Base-by-base conservation (phyloP, 2,113 vertebrate genomes). In the Scalopus aquaticus region DNA sequence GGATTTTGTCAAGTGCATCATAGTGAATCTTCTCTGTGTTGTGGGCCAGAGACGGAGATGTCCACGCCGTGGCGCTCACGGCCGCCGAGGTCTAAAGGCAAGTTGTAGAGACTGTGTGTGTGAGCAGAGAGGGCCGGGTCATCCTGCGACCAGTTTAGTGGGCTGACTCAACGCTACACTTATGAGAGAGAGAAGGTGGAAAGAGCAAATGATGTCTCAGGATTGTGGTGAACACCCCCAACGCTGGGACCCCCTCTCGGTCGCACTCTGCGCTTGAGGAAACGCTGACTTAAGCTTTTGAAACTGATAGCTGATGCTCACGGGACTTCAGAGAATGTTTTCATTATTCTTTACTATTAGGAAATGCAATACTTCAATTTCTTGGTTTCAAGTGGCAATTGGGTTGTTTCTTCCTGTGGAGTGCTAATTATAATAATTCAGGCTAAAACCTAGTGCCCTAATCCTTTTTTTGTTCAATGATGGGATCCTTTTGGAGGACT, bases 291-390 rank as follows among this genome's bases (percentile, higher is more conserved):
- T 70, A 80, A 10, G 22, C 70, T 60, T 0, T 26, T 73, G 49
- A 69, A 79, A 30, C n/a, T 42, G 73, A 51, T 78, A 49, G 76
- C n/a, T 42, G 70, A 78, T 65, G 11, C 46, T 54, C n/a, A 19
- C 28, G 81, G 56, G 22, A 78, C n/a, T 46, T 37, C 20, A 22
- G 42, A 69, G 10, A 44, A 28, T 72, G 58, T 88, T 65, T 81
- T 77, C 73, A 77, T 92, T 65, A 42, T 79, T 70, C 54, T 87
- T 87, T 83, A 62, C 17, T 82, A 20, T 62, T 90, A 93, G 54
- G 44, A 67, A 78, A 82, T 77, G 46, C 51, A 70, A 0, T 11
- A 26, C 51, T 46, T 89, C 15, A 60, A 15, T 91, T 80, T 13
- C 51, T 91, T 62, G 37, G 30, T 56, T 93, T 80, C 69, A 64